These are phyloP conservation scores for Phortica magna DNA, from an alignment of 2,888 invertebrate species.

Conservation along the genomic window DNA sequence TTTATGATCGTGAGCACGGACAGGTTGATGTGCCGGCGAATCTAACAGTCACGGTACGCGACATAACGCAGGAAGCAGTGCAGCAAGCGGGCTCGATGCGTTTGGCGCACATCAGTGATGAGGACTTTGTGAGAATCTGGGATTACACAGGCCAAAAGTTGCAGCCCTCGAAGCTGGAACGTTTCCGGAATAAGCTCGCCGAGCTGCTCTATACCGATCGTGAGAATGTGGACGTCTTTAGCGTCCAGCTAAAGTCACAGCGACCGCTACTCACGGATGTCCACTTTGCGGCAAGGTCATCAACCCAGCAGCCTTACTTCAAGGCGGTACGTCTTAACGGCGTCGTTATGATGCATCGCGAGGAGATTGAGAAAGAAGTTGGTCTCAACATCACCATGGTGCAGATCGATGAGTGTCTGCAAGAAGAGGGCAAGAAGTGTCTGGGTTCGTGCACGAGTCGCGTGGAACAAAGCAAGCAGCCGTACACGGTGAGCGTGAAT, in stretches of 20 bases:
- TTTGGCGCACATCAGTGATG: constrained; percentile 94
- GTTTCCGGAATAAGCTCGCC: constrained; percentile 91
- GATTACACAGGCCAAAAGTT: constrained; percentile 90
- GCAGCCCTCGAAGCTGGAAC: constrained; percentile 90
- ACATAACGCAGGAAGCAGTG: constrained; percentile 96
- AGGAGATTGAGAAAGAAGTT: constrained; percentile 93
- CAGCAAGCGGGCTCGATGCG: constrained; percentile 96
- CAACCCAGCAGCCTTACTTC: constrained; percentile 87
- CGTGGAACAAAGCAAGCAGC: constrained; percentile 87
- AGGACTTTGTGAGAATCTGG: constrained; percentile 97
- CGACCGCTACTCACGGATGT: constrained; percentile 93
- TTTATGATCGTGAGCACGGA: constrained; percentile 95
- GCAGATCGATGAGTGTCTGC: constrained; percentile 96
- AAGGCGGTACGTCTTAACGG: constrained; percentile 96
- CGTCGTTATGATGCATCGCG: constrained; percentile 93
- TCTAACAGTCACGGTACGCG: constrained; percentile 94
- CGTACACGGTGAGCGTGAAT: constrained; percentile 97
- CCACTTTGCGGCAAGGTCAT: constrained; percentile 94
- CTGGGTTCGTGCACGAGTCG: constrained; percentile 96
- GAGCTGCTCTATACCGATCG: constrained; percentile 90
- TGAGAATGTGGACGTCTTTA: constrained; percentile 96
- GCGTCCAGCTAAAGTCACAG: constrained; percentile 91
- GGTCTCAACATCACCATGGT: constrained; percentile 98
- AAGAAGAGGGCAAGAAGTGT: constrained; percentile 87
- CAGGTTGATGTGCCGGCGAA: constrained; percentile 96